Conservation (phyloP, 2,888 invertebrate species). For the Adelphocoris suturalis region DNA sequence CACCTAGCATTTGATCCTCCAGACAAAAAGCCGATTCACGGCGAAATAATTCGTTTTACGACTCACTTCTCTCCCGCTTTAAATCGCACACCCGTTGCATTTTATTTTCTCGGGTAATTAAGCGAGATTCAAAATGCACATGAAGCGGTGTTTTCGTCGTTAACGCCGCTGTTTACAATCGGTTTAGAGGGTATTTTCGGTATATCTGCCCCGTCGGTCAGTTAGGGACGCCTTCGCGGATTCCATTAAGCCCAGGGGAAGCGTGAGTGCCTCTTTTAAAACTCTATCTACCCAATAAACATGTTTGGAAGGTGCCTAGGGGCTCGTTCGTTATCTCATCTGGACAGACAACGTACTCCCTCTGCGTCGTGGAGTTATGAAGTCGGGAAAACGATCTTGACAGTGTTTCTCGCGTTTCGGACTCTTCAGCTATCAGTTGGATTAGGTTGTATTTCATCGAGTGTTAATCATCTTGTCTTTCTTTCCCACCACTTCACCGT, state of each 20-base stretch:
- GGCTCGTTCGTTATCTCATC: conserved; percentile 44
- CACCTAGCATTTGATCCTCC: too few species aligned
- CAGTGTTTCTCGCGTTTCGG: neutral
- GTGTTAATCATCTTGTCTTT: conserved; percentile 8
- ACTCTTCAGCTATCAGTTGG: conserved; percentile 4
- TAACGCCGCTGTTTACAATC: too few species aligned
- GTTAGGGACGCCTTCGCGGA: neutral
- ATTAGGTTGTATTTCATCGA: conserved; percentile 48
- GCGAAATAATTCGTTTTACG: too few species aligned
- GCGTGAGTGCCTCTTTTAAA: conserved; percentile 44
- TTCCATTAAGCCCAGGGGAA: neutral
- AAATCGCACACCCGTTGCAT: too few species aligned
- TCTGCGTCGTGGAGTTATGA: too few species aligned
- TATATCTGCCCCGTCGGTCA: neutral
- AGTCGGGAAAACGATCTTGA: neutral
- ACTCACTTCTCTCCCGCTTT: too few species aligned
- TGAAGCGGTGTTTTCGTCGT: too few species aligned
- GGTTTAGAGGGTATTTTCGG: too few species aligned
- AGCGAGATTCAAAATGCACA: too few species aligned
- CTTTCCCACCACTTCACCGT: conserved; percentile 44
- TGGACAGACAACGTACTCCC: neutral
- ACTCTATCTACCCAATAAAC: conserved; percentile 38
- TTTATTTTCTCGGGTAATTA: too few species aligned
- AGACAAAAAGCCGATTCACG: too few species aligned
- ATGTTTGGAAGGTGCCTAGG: conserved; percentile 24